These are phyloP conservation scores for Melinaea marsaeus DNA, from an alignment of 2,888 invertebrate species.

Conservation along the genomic window DNA sequence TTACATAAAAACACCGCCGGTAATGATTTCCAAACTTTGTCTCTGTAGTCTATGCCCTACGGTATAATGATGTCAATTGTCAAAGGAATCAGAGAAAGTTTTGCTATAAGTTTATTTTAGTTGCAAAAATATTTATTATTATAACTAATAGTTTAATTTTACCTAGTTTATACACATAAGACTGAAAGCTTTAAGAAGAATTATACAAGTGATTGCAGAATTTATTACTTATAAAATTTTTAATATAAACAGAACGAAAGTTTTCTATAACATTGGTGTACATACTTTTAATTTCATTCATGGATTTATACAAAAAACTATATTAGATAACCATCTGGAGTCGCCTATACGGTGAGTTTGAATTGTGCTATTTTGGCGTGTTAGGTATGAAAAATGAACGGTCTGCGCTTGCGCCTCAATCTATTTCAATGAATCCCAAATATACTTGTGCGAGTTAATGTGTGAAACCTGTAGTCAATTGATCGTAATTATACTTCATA, in stretches of 20 bases:
- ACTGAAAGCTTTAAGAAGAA: conserved; percentile 8
- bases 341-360: conserved; percentile 10
- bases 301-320: conserved; percentile 16
- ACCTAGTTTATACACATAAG: conserved; percentile 5
- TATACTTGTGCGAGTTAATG: conserved; percentile 5
- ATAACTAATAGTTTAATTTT: conserved; percentile 6
- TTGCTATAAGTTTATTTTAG: conserved; percentile 25
- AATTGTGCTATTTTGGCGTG: not conserved
- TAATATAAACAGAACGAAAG: conserved; percentile 14
- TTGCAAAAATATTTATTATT: conserved; percentile 20
- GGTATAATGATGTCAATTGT: conserved; percentile 23
- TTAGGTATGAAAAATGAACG: not conserved
- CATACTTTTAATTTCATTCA: conserved; percentile 11
- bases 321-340: conserved; percentile 9
- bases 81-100: conserved; percentile 32
- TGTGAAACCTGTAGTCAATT: not conserved
- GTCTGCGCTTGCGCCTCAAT: conserved; percentile 19
- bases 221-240: conserved; percentile 5
- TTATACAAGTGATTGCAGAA: conserved; percentile 3
- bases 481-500: not conserved
- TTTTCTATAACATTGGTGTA: conserved; percentile 12
- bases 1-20: too few relatives aligned
- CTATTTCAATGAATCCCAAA: conserved; percentile 10
- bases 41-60: not conserved
- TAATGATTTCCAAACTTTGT: conserved; percentile 7